A percentile compares a stretch with the other conserved stretches of the same genome.
Conservation (phyloP, 1,140 invertebrate genomes). For the Camponotus pennsylvanicus region DNA sequence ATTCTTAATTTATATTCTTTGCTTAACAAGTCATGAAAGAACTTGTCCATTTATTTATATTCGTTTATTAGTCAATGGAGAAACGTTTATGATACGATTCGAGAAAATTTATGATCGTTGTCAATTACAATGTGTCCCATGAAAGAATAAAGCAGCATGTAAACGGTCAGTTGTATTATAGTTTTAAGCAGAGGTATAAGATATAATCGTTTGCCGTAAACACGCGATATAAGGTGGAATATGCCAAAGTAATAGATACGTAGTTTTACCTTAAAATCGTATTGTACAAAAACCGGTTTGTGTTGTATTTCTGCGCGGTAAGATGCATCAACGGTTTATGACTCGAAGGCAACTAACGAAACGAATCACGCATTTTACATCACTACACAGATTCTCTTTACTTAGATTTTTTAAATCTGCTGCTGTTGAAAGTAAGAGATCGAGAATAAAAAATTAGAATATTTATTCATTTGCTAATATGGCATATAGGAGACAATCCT, state of each 20-base stretch:
- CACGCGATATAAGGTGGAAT: constrained; percentile 19
- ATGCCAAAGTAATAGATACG: constrained; percentile 27
- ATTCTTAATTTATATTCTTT: neutral
- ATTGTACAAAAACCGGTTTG: constrained; percentile 48
- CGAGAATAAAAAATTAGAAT: neutral
- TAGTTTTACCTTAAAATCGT: constrained; percentile 32
- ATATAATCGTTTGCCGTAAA: constrained; percentile 34
- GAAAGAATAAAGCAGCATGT: neutral
- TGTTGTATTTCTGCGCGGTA: neutral
- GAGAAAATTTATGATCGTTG: constrained; percentile 23
- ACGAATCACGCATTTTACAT: neutral
- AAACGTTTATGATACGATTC: neutral
- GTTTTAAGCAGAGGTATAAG: constrained; percentile 13
- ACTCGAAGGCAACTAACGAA: constrained; percentile 19
- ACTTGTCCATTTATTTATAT: neutral
- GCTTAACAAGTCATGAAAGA: neutral
- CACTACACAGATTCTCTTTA: neutral
- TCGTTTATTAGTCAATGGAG: neutral
- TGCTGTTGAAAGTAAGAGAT: neutral
- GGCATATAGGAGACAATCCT: no score
- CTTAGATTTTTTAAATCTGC: neutral
- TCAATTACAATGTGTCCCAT: constrained; percentile 23
- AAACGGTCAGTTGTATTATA: constrained; percentile 12
- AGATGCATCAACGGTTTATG: neutral
- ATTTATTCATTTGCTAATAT: no score